Base-by-base conservation (phyloP, 2,888 invertebrate species). In the Hypomecis atomaria region DNA sequence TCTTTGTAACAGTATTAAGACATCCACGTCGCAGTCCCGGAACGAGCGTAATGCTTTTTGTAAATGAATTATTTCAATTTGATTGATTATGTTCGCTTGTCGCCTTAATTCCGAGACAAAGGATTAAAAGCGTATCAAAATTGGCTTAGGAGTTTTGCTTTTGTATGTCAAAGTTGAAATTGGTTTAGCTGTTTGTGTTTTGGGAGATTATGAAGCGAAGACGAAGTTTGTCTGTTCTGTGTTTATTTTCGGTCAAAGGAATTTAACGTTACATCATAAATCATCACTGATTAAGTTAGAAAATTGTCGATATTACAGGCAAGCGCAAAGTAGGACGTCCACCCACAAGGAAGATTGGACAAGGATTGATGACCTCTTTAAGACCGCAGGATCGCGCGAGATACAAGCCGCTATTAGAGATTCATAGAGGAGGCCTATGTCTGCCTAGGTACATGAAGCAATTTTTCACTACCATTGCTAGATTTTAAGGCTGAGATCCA, bases 131-230 rank as follows among this genome's bases (percentile, higher is more conserved):
- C 45, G 55, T 59, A 55, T 33, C 47, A 43, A 58, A 59, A 59
- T 63, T 59, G 59, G 40, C 33, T 64, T 45, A 64, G n/a, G 54
- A 59, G 58, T 55, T 64, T 64, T 45, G 59, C 47, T 55, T 59
- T 64, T 64, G 63, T 64, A 59, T 56, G 55, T 23, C 55, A 59
- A 64, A 64, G 64, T 64, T 64, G 58, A n/a, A 55, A 64, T 64
- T 59, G 45, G n/a, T 43, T 59, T 44, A 55, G 43, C 59, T 50
- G 48, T 36, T 58, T 47, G 48, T 58, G 55, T 59, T 55, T 64
- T 54, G 37, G 45, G 23, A 43, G 38, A 45, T 47, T 47, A 56
- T 40, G 55, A 13, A 55, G 43, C 5, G 52, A 33, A 44, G 37
- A 33, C n/a, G 8, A 11, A 47, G 38, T 55, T 45, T 40, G 43